Evolutionary conservation across 2,113 vertebrate genomes (phyloP), one percentile per base, ranked within the genome.

Genomic region (Ciconia boyciana): DNA sequence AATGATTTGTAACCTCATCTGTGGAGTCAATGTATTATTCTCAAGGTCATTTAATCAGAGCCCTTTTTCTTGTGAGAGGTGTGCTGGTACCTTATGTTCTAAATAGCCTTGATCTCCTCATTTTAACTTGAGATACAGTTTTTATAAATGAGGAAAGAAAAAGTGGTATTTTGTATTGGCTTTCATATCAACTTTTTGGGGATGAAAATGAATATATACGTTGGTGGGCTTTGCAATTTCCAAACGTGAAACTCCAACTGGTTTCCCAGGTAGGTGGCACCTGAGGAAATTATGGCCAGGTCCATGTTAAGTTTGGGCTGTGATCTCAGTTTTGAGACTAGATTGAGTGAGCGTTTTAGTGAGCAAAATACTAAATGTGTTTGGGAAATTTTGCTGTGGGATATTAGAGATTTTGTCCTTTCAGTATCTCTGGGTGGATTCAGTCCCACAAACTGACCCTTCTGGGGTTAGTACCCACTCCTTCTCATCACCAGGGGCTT

Each of bases 41-140:
- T 93, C 65, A 91, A 89, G 89, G 89, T 90, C 13, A 1, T 81
- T 93, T 81, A 71, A 36, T 79, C 16, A 48, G 44, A 68, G 74
- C 13, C 24, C 24, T 69, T 79, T 75, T 75, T 43, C 68, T 61
- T 55, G 11, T 1, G 39, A 31, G 68, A 62, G 36, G 3, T 71
- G 21, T 48, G 57, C 65, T 84, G 62, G 31, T 76, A n/a, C 77
- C 13, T 71, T 28, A 3, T 48, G 34, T 84, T 87, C 25, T 29
- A 25, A 54, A 31, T 36, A 19, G 15, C 51, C 32, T 58, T 48
- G 29, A 36, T 49, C 34, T 71, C 16, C 26, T 78, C 6, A 1
- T 13, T 74, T 78, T 60, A 55, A 34, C 19, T 49, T 19, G 29
- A 80, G 54, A 24, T 36, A 3, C 6, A 5, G 29, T n/a, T 89